A percentile compares a stretch with the other conserved stretches of the same genome.
Evolutionary conservation across 35 echinoderm and acorn worm genomes (phyloP).

Genomic region (Holothuria glaberrima): DNA sequence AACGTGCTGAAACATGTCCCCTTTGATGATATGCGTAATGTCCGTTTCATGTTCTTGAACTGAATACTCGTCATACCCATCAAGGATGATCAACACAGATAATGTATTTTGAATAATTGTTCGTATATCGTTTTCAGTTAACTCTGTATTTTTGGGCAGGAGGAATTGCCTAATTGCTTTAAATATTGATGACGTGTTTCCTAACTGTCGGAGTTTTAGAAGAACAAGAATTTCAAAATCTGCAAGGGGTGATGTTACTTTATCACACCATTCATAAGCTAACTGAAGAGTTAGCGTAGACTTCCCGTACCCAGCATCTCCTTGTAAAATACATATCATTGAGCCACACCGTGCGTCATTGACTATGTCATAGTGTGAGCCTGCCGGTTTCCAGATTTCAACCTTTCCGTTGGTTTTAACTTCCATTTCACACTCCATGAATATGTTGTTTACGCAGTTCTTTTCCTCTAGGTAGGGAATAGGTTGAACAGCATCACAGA

Average conservation of each 20-base stretch:
- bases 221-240: not conserved
- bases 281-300: too few relatives aligned
- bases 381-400: too few relatives aligned
- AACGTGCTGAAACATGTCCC: not conserved
- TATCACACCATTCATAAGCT: not conserved
- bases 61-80: conserved; percentile 17
- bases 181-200: not conserved
- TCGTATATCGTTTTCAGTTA: not conserved
- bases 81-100: not conserved
- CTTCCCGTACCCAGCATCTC: too few relatives aligned
- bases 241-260: not conserved
- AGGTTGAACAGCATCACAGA: too few relatives aligned
- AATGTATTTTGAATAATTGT: not conserved
- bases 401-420: too few relatives aligned
- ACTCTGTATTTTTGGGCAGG: not conserved
- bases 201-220: not conserved
- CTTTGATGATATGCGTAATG: not conserved
- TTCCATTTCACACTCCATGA: too few relatives aligned
- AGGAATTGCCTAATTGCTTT: not conserved
- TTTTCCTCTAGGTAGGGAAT: too few relatives aligned
- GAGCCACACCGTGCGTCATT: too few relatives aligned
- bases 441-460: too few relatives aligned
- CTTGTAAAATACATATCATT: too few relatives aligned
- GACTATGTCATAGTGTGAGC: too few relatives aligned
- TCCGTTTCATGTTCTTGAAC: conserved; percentile 4